Percentiles rank a stretch among this genome's conserved stretches.
Conservation (phyloP, 1,140 invertebrate species). For the Panagrolaimus sp. region DNA sequence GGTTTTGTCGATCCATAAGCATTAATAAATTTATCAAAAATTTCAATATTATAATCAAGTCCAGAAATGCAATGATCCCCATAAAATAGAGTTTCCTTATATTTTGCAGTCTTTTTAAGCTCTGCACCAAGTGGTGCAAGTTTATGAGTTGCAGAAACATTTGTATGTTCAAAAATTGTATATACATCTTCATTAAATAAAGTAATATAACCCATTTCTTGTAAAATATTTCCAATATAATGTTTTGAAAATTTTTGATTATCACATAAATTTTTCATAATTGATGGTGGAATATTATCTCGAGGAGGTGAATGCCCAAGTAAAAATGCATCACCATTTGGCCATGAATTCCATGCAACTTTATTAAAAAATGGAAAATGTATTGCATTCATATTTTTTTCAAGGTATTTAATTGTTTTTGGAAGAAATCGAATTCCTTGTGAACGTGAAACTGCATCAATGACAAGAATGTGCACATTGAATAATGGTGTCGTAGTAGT, state of each 20-base stretch:
- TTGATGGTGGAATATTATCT: too few species aligned
- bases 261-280: not conserved
- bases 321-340: slow-evolving; percentile 35
- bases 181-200: slow-evolving; percentile 29
- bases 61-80: too few species aligned
- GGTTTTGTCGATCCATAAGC: slow-evolving; percentile 6
- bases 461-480: too few species aligned
- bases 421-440: too few species aligned
- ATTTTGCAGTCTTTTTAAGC: slow-evolving; percentile 21
- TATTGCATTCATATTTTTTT: slow-evolving; percentile 21
- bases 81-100: too few species aligned
- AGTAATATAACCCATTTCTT: slow-evolving; percentile 21
- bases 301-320: slow-evolving; percentile 1
- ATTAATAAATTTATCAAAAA: slow-evolving; percentile 14
- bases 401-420: too few species aligned
- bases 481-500: too few species aligned
- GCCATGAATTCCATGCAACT: slow-evolving; percentile 33
- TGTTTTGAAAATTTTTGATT: slow-evolving; percentile 14
- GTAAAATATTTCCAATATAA: slow-evolving; percentile 28
- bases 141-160: slow-evolving; percentile 20
- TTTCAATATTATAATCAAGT: slow-evolving; percentile 6
- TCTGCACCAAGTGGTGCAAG: slow-evolving; percentile 9
- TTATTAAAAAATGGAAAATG: slow-evolving; percentile 17
- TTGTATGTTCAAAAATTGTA: slow-evolving; percentile 35
- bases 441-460: too few species aligned